phyloP scores from a whole-genome alignment of 2,113 vertebrate species.

The Campylomormyrus tamandua region DNA sequence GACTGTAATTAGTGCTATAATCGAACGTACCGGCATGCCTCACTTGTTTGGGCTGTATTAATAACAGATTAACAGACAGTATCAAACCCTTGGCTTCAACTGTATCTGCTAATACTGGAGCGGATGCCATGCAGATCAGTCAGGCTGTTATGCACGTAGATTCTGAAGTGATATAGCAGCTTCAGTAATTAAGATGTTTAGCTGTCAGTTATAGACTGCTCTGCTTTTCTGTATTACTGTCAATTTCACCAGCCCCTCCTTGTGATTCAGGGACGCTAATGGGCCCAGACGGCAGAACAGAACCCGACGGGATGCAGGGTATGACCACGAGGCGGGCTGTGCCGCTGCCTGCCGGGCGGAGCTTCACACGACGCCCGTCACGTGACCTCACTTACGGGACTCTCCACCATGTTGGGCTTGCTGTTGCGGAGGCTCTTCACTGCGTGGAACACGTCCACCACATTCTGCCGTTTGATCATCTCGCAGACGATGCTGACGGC shows the following conservation, averaged over 20 bases:
- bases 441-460: conserved; percentile 93
- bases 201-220: not conserved
- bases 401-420: conserved; percentile 98
- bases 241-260: too few relatives aligned
- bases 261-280: not conserved
- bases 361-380: not conserved
- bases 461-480: conserved; percentile 96
- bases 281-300: not conserved
- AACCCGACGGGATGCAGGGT: not conserved
- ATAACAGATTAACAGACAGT: not conserved
- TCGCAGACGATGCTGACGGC: conserved; percentile 95
- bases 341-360: not conserved
- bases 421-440: conserved; percentile 96
- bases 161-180: not conserved
- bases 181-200: not conserved
- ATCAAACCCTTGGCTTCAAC: not conserved
- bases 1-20: not conserved
- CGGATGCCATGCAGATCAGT: not conserved
- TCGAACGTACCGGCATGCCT: not conserved
- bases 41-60: not conserved
- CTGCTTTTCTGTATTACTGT: not conserved
- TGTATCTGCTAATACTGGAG: not conserved
- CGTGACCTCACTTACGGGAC: conserved; percentile 69
- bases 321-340: not conserved
- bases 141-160: not conserved